Percentiles rank a stretch among this genome's conserved stretches.
phyloP scores from a whole-genome alignment of 2,888 invertebrate species.

The Bombylius discolor region DNA sequence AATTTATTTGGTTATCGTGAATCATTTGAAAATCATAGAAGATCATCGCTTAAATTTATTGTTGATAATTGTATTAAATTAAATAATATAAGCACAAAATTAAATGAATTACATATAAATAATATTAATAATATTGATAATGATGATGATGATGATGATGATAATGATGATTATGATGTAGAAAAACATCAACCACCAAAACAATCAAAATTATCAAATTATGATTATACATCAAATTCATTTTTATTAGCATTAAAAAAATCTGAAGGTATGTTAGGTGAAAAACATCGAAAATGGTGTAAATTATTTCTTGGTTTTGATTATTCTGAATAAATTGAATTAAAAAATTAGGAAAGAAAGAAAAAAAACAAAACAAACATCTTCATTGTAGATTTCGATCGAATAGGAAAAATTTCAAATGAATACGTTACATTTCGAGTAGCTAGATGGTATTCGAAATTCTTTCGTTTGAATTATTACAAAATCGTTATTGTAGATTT shows the following conservation, averaged over 20 bases:
- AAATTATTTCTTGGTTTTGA: constrained; percentile 30
- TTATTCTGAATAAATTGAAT: constrained; percentile 9
- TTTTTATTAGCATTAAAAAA: constrained; percentile 29
- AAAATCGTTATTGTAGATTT: too few relatives aligned
- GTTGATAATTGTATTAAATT: constrained; percentile 27
- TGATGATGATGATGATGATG: background rate
- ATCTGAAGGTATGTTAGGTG: constrained; percentile 27
- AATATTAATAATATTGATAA: background rate
- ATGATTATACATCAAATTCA: constrained; percentile 26
- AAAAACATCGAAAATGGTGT: constrained; percentile 32
- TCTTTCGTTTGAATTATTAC: too few relatives aligned
- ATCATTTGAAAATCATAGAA: constrained; percentile 34
- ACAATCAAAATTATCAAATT: constrained; percentile 17
- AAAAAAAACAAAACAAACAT: background rate
- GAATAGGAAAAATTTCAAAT: too few relatives aligned
- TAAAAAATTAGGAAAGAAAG: background rate
- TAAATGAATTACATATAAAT: background rate
- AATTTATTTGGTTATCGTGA: constrained; percentile 30
- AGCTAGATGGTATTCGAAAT: too few relatives aligned
- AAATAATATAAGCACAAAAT: constrained; percentile 8
- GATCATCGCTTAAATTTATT: constrained; percentile 33
- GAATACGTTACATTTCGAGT: too few relatives aligned
- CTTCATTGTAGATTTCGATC: too few relatives aligned
- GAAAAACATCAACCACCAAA: constrained; percentile 17
- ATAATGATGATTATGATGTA: background rate